Evolutionary conservation across 1,140 invertebrate genomes (phyloP).

Genomic region (Geopemphigus sp.): DNA sequence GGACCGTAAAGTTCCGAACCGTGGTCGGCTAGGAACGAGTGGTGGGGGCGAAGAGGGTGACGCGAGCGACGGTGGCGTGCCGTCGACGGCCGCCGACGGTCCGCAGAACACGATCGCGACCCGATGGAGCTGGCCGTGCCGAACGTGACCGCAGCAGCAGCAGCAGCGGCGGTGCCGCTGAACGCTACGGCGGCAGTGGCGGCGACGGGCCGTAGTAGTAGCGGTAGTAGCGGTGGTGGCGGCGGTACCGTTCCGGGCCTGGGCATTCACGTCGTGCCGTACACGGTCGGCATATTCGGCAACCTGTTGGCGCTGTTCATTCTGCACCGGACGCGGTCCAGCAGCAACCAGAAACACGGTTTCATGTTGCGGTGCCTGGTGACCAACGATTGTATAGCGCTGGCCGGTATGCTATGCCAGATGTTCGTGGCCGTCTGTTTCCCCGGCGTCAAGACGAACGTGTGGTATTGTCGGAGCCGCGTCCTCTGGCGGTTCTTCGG

Average conservation of each 20-base stretch:
- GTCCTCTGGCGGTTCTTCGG: conserved; percentile 78
- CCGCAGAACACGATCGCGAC: conserved; percentile 15
- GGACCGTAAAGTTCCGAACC: too few species aligned
- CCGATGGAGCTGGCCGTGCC: conserved; percentile 12
- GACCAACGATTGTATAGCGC: conserved; percentile 74
- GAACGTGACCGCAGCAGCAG: conserved; percentile 1
- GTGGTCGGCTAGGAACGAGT: too few species aligned
- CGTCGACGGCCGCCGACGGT: neutral
- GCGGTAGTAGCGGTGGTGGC: neutral
- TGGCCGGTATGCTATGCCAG: conserved; percentile 59
- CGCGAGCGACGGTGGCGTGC: neutral
- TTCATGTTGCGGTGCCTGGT: conserved; percentile 75
- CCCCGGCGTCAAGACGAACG: conserved; percentile 54
- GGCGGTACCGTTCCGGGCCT: neutral
- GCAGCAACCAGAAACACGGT: conserved; percentile 74
- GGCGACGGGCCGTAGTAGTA: neutral
- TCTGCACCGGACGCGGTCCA: conserved; percentile 56
- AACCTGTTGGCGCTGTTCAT: conserved; percentile 64
- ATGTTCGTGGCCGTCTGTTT: conserved; percentile 63
- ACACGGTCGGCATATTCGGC: conserved; percentile 62
- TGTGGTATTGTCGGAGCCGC: conserved; percentile 64
- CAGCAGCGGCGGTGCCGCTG: neutral
- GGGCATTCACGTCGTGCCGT: conserved; percentile 58
- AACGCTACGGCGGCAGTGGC: neutral
- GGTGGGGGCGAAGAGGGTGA: neutral